Conservation (phyloP, 2,888 invertebrate genomes). For the Hypomecis punctinalis region DNA sequence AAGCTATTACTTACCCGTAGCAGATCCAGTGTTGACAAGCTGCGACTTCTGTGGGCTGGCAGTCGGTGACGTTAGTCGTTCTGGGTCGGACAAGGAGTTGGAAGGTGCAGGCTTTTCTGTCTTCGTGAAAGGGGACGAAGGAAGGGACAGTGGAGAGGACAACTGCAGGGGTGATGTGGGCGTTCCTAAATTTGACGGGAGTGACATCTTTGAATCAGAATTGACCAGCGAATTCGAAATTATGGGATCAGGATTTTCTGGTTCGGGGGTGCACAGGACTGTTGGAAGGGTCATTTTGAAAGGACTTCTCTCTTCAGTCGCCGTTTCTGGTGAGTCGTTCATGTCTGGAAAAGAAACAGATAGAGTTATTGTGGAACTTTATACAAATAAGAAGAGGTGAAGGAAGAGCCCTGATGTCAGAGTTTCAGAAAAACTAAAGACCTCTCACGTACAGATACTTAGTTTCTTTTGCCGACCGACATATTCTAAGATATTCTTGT, state of each 20-base stretch:
- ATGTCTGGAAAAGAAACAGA: constrained; percentile 61
- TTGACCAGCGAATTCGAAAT: constrained; percentile 59
- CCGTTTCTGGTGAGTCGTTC: constrained; percentile 63
- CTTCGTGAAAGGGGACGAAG: constrained; percentile 70
- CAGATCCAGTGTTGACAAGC: constrained; percentile 65
- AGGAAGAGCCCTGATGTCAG: too few species aligned
- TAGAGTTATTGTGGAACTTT: background rate
- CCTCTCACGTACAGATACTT: too few species aligned
- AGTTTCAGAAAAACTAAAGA: too few species aligned
- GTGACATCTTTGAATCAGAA: constrained; percentile 73
- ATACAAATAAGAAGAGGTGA: too few species aligned
- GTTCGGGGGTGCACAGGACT: constrained; percentile 69
- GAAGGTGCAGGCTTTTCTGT: constrained; percentile 56
- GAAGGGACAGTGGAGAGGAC: constrained; percentile 72
- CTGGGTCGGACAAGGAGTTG: constrained; percentile 59
- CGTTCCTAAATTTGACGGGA: constrained; percentile 72
- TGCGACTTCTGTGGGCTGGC: constrained; percentile 50
- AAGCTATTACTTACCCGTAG: constrained; percentile 70
- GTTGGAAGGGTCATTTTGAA: constrained; percentile 71
- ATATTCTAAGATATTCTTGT: too few species aligned
- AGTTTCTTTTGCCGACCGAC: too few species aligned
- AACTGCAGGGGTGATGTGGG: constrained; percentile 72
- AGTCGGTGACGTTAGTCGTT: constrained; percentile 39
- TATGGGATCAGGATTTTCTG: constrained; percentile 52
- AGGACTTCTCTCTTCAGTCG: constrained; percentile 54